A percentile compares a stretch with the other conserved stretches of the same genome.
phyloP scores from a whole-genome alignment of 2,888 invertebrate species.

The Nomada lathburiana region DNA sequence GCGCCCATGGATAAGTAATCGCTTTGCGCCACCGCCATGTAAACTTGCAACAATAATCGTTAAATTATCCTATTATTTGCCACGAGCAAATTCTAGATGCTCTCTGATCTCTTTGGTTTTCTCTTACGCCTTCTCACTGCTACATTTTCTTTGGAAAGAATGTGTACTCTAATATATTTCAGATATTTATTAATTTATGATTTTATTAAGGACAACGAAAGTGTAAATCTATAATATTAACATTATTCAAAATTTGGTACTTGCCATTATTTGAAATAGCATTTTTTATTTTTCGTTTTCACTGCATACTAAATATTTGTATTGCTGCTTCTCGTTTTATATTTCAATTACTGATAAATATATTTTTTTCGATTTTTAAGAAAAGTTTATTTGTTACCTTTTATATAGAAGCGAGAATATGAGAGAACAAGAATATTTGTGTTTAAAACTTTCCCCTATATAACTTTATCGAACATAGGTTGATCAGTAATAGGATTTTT shows the following conservation, averaged over 20 bases:
- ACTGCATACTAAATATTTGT: too few species aligned
- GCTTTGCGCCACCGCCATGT: constrained; percentile 53
- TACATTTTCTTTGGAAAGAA: not conserved
- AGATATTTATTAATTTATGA: not conserved
- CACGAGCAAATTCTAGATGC: constrained; percentile 57
- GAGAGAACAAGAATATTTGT: not conserved
- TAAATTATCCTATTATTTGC: constrained; percentile 58
- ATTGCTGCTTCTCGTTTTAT: too few species aligned
- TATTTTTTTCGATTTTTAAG: too few species aligned
- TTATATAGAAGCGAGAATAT: too few species aligned
- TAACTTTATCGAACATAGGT: constrained; percentile 4
- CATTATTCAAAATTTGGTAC: too few species aligned
- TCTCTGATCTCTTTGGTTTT: constrained; percentile 25
- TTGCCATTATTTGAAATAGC: too few species aligned
- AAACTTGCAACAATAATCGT: constrained; percentile 59
- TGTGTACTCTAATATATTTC: not conserved
- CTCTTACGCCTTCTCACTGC: constrained; percentile 1
- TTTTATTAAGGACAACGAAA: too few species aligned
- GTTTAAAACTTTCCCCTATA: not conserved
- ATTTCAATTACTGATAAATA: too few species aligned
- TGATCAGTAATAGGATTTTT: not conserved
- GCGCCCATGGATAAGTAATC: constrained; percentile 68
- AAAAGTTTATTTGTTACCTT: too few species aligned
- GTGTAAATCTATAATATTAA: too few species aligned
- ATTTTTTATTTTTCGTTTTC: too few species aligned